Evolutionary conservation across 2,113 vertebrate genomes (phyloP), one percentile per base, ranked within the genome.

Genomic region (Lophius piscatorius): DNA sequence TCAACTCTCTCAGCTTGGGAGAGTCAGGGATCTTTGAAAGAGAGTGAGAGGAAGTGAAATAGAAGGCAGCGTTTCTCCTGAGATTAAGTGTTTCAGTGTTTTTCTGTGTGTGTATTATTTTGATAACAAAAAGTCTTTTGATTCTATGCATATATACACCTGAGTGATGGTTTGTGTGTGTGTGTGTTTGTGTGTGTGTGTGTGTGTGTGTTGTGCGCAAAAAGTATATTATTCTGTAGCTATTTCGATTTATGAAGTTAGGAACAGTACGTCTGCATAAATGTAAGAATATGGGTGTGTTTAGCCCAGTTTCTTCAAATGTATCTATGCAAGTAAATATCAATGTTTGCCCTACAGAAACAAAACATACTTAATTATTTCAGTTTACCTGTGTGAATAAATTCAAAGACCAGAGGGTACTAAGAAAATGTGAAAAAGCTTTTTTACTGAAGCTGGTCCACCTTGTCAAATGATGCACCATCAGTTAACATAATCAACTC

Each of bases 31-130:
- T 62, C 71, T 86, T 87, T 86, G 82, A 87, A 81, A 73, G 73
- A 65, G 75, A 86, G 70, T 48, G 38, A 51, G 52, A 80, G 64
- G 63, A 81, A 82, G 48, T 18, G 48, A 79, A 71, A 70, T 48
- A 85, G 81, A 82, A 68, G 65, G 54, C 49, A 86, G 76, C 70
- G 82, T 81, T 81, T 69, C 77, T 87, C 81, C 64, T 41, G 80
- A 80, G 75, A 83, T 70, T 57, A 22, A 7, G n/a, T n/a, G n/a
- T n/a, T n/a, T n/a, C 14, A 23, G 26, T 58, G 64, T 87, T 82
- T 84, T 64, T 76, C 36, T 72, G 69, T 50, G 38, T 60, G 31
- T 50, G 68, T 76, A 64, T 71, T 48, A 81, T 78, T 84, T 82
- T 69, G 74, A 81, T 77, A 61, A 77, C 72, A 78, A 72, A 68